Evolutionary conservation across 2,888 invertebrate genomes (phyloP), one percentile per base, ranked within the genome.

Genomic region (Chaitophorus viminalis): DNA sequence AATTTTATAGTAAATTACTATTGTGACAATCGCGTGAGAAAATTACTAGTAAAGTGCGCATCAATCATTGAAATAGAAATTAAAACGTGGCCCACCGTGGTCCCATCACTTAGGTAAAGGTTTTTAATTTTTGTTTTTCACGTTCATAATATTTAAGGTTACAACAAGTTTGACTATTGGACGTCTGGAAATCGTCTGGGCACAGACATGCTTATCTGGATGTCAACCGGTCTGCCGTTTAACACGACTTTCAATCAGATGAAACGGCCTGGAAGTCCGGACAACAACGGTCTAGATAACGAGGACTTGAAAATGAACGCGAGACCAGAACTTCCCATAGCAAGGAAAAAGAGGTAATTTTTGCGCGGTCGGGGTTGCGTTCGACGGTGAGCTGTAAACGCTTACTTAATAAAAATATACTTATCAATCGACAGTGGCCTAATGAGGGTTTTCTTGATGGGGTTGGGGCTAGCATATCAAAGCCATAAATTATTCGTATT

Each of bases 171-270:
- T 90, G 96, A 96, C 91, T 96, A 96, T 92, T 97, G 96, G 96
- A 96, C 96, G 90, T 96, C 96, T 89, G 96, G 96, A 89, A 97
- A 97, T 92, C 95, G 95, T 90, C 92, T 97, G 89, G 96, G 96
- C 65, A 96, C 96, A 29, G 95, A 96, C 91, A 96, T 96, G 95
- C 95, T 95, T 92, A 92, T 96, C 89, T 97, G 96, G 96, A 96
- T 96, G 96, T 96, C 96, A 91, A 96, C 96, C 65, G 96, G 96
- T 25, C 92, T 96, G 89, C 96, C 96, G 65, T 96, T 96, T 92
- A 96, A 97, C 92, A 95, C 95, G 39, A 96, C 96, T n/a, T 96
- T 96, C 92, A 95, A 95, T 92, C 95, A 95, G 91, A 95, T 96
- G 94, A 92, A 93, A 88, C 90, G 89, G 25, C 83, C 77, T 0